These are phyloP conservation scores for Pelmatolapia mariae DNA, from an alignment of 2,113 vertebrate genomes.

Conservation along the genomic window DNA sequence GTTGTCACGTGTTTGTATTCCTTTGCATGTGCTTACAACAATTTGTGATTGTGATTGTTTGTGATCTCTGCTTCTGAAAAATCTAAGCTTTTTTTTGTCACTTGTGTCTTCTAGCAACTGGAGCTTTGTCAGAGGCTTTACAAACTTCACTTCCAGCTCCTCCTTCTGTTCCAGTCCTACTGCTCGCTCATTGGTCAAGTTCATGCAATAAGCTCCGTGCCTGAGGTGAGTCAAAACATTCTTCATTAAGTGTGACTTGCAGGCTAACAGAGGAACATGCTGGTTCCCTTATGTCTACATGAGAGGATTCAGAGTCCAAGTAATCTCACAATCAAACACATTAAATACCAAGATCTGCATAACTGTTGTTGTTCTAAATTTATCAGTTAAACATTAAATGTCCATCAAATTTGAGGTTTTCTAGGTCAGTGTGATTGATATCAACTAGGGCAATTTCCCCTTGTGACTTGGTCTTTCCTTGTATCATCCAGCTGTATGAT, in stretches of 20 bases:
- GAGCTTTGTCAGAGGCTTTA: slow-evolving; percentile 97
- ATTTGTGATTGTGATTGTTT: not conserved
- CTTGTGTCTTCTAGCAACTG: slow-evolving; percentile 80
- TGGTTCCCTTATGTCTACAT: not conserved
- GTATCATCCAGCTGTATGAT: not conserved
- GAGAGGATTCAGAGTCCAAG: not conserved
- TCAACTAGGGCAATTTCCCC: not conserved
- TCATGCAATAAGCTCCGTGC: slow-evolving; percentile 91
- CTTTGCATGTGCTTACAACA: not conserved
- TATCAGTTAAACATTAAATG: not conserved
- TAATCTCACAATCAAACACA: not conserved
- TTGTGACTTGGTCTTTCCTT: not conserved
- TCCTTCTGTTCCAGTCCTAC: slow-evolving; percentile 98
- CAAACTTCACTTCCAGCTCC: slow-evolving; percentile 97
- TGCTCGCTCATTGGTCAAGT: slow-evolving; percentile 97
- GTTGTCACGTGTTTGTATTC: not conserved
- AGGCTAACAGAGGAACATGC: not conserved
- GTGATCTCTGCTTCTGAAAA: not conserved
- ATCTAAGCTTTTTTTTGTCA: slow-evolving; percentile 13
- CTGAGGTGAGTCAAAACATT: slow-evolving; percentile 80
- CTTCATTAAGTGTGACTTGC: not conserved
- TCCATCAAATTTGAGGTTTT: not conserved
- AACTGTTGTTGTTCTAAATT: not conserved
- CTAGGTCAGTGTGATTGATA: not conserved
- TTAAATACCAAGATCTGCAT: not conserved